These are phyloP conservation scores for Meloe dianella DNA, from an alignment of 2,888 invertebrate genomes.

Conservation along the genomic window DNA sequence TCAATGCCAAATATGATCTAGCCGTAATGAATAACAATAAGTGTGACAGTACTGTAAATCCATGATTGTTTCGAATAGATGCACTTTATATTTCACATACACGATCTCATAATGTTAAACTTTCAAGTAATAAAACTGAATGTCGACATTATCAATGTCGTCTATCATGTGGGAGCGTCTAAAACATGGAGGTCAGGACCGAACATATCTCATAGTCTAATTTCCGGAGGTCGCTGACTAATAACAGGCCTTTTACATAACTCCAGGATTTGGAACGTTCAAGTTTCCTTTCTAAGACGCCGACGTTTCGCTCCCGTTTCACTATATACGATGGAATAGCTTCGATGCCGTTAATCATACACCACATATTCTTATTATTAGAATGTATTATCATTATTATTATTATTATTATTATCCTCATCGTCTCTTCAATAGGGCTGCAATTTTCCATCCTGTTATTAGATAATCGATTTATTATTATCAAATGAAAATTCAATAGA, in stretches of 20 bases:
- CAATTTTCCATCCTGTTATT: background rate
- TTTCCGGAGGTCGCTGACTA: constrained; percentile 52
- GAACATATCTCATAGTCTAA: constrained; percentile 53
- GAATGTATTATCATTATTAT: constrained; percentile 5
- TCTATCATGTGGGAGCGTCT: constrained; percentile 43
- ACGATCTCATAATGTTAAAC: constrained; percentile 38
- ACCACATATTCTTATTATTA: constrained; percentile 8
- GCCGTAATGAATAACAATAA: background rate
- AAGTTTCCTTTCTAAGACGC: constrained; percentile 45
- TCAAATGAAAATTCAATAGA: background rate
- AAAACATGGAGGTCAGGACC: constrained; percentile 48
- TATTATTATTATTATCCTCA: background rate
- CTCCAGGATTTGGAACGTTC: constrained; percentile 40
- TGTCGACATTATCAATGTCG: constrained; percentile 47
- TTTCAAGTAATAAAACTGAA: constrained; percentile 45
- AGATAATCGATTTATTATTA: background rate
- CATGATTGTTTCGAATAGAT: background rate
- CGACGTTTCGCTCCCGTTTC: constrained; percentile 21
- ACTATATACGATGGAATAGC: constrained; percentile 9
- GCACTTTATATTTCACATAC: background rate
- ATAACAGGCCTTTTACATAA: constrained; percentile 52
- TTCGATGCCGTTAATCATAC: constrained; percentile 27
- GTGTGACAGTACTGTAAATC: background rate
- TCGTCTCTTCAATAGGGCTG: background rate
- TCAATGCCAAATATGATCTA: background rate